Conservation (phyloP, 2,113 vertebrate species). For the Lichenostomus cassidix region DNA sequence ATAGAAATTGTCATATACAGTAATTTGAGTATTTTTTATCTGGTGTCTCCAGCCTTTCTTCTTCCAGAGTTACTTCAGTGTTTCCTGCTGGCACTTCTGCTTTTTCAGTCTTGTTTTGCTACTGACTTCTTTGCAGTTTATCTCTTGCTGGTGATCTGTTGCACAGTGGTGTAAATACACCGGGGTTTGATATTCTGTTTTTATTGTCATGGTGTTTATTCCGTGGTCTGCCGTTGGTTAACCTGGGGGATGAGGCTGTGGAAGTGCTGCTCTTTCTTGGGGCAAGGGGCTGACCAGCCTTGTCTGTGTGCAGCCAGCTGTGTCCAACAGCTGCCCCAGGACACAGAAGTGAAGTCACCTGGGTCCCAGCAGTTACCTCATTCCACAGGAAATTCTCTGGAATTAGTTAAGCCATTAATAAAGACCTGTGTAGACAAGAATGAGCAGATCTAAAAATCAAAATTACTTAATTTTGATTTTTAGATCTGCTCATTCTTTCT, state of each 20-base stretch:
- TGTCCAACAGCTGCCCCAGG: neutral
- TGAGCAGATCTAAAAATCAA: too few species aligned
- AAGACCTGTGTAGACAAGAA: neutral
- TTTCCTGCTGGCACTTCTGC: neutral
- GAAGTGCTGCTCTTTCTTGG: neutral
- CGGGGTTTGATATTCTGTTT: neutral
- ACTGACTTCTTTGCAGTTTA: neutral
- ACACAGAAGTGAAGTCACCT: neutral
- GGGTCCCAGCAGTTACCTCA: neutral
- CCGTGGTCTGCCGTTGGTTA: neutral
- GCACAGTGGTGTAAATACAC: neutral
- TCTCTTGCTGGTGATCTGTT: neutral
- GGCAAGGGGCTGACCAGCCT: neutral
- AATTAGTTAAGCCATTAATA: neutral
- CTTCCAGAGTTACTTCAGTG: neutral
- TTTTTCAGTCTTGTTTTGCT: neutral
- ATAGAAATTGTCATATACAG: neutral
- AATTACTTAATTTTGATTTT: neutral
- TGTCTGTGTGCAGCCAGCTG: neutral
- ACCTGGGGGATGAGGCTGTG: neutral
- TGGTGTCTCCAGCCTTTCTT: neutral
- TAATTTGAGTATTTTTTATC: neutral
- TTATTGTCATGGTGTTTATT: neutral
- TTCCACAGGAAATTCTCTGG: neutral
- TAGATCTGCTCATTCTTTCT: neutral